A percentile compares a stretch with the other conserved stretches of the same genome.
Evolutionary conservation across 92 coral and sea anemone genomes (phyloP).

Genomic region (Parazoanthus darwini): DNA sequence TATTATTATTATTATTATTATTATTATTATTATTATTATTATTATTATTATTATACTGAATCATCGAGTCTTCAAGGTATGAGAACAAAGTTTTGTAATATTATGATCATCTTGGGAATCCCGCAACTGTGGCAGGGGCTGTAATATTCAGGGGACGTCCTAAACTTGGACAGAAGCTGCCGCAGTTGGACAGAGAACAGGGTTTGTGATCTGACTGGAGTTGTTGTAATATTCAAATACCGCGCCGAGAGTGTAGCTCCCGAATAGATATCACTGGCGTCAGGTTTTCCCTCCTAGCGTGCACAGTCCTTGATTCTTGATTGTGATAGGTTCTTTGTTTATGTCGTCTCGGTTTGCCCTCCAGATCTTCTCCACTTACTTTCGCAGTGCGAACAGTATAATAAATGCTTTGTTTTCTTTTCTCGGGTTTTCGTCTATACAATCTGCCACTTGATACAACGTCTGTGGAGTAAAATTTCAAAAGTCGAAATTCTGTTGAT

Average conservation of each 20-base stretch:
- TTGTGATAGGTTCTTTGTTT: neutral
- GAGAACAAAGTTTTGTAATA: too few species aligned
- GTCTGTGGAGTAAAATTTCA: neutral
- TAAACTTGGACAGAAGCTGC: neutral
- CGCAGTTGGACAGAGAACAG: neutral
- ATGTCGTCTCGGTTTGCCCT: conserved; percentile 13
- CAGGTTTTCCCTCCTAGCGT: neutral
- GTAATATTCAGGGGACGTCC: neutral
- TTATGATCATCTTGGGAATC: too few species aligned
- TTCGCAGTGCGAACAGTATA: neutral
- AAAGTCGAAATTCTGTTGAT: neutral
- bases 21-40: too few species aligned
- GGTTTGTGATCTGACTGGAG: neutral
- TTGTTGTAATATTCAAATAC: neutral
- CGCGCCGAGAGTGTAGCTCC: neutral
- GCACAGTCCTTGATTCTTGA: neutral
- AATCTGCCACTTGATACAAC: conserved; percentile 11
- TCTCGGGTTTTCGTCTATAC: neutral
- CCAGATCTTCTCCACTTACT: conserved; percentile 14
- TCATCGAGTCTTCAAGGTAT: too few species aligned
- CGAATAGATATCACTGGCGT: neutral
- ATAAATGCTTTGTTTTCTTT: neutral
- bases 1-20: too few species aligned
- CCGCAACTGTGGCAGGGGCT: neutral
- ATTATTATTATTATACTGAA: too few species aligned